Evolutionary conservation across 35 echinoderm and acorn worm species (phyloP), one percentile per base, ranked within the genome.

Genomic region (Apostichopus californicus): DNA sequence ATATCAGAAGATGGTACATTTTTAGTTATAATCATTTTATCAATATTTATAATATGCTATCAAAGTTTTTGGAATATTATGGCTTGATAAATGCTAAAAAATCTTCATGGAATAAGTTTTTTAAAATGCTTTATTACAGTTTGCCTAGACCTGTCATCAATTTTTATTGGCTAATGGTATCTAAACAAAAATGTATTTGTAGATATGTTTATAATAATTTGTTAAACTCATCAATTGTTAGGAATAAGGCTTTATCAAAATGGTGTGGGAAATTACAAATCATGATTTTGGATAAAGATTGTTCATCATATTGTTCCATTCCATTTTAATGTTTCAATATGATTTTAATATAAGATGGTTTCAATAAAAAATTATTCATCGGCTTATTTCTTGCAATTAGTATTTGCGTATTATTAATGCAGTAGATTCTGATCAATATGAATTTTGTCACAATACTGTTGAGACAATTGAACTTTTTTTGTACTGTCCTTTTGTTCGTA

Each of bases 381-480:
- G 77, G 5, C 26, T 34, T 22, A 6, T 5, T 34, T 14, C 77
- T 78, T 78, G 77, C 26, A 78, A 78, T 78, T 78, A 5, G 6
- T 78, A 78, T 34, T 34, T 78, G 77, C 77, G 13, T 78, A 78
- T 22, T 78, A 78, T 5, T 13, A 34, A 34, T 20, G 5, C 77
- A 6, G 14, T 78, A 6, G n/a, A 78, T 78, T 78, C 77, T 78
- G 13, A 78, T 6, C 77, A 22, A 34, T 78, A 14, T 78, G 13
- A 5, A 5, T 78, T 78, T 78, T 78, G 77, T n/a, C n/a, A n/a
- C n/a, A n/a, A n/a, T n/a, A n/a, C n/a, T n/a, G n/a, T n/a, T n/a
- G n/a, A n/a, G n/a, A 78, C 77, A 34, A 78, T 78, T 34, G 77
- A 78, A 78, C 77, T 6, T 78, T 78, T 78, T 20, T 78, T 78